Evolutionary conservation across 2,113 vertebrate species (phyloP).

Genomic region (Callionymus lyra): DNA sequence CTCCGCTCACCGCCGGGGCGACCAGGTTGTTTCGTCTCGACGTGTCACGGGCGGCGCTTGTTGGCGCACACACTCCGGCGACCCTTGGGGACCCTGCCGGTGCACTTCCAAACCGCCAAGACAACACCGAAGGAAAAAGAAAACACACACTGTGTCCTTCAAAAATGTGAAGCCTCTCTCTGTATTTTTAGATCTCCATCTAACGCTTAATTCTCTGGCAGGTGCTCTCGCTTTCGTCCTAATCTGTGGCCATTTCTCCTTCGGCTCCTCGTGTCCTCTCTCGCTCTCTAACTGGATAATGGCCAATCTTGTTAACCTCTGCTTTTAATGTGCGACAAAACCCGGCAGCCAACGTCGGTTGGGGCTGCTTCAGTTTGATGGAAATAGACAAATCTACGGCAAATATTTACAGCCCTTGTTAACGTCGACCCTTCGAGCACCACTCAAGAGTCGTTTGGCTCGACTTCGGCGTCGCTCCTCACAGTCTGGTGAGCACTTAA

Average conservation of each 20-base stretch:
- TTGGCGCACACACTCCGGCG: conserved; percentile 55
- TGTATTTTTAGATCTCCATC: conserved; percentile 28
- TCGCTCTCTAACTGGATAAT: conserved; percentile 60
- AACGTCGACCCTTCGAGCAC: conserved; percentile 47
- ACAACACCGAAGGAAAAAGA: conserved; percentile 10
- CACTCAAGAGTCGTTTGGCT: conserved; percentile 55
- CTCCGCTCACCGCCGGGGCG: too few species aligned
- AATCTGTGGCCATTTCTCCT: conserved; percentile 47
- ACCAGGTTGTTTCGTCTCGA: conserved; percentile 39
- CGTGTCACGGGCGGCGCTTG: conserved; percentile 38
- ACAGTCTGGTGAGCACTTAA: conserved; percentile 49
- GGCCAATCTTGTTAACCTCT: conserved; percentile 68
- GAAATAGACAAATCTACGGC: conserved; percentile 46
- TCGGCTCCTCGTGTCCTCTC: conserved; percentile 46
- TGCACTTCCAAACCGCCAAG: conserved; percentile 38
- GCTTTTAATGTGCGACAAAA: conserved; percentile 53
- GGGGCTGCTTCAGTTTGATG: conserved; percentile 40
- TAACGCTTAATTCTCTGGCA: conserved; percentile 10
- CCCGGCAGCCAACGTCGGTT: too few species aligned
- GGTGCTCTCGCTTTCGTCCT: conserved; percentile 46
- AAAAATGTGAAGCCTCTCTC: too few species aligned
- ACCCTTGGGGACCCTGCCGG: conserved; percentile 54
- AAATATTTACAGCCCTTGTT: conserved; percentile 62
- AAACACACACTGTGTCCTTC: conserved; percentile 10
- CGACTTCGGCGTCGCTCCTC: conserved; percentile 42